Evolutionary conservation across 2,797 vertebrate genomes (phyloP), one percentile per base, ranked within the genome.

Genomic region (Anabas testudineus): DNA sequence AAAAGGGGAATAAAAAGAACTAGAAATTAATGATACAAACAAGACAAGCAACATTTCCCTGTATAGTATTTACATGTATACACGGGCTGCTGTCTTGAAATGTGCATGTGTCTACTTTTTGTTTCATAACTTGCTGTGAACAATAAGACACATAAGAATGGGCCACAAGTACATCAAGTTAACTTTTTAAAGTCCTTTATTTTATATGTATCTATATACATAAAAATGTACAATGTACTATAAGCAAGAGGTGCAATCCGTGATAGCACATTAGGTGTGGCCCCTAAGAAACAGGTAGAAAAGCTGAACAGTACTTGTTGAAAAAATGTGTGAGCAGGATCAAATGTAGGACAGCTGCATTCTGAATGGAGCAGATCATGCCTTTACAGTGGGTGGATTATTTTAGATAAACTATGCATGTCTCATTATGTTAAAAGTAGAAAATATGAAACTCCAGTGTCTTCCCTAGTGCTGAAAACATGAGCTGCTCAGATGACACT

Each of bases 191-290:
- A 71, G 67, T 41, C 48, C 66, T 91, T 92, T 91, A 88, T 86
- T 91, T 72, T 63, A 77, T 88, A 87, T 81, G 86, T 71, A 70
- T 86, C 85, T 91, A 91, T 92, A 83, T 91, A 92, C 91, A 92
- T 70, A 51, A 84, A 90, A 82, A 92, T 92, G 90, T 90, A 92
- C 90, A 92, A 81, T 82, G 78, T 74, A 86, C 82, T 86, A 63
- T 82, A 88, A 81, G 84, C 82, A 72, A 78, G 84, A 91, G 78
- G 80, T 90, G 90, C 84, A 89, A 84, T 90, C 79, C n/a, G 80
- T 83, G 57, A 78, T 72, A 79, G 80, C 71, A 84, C 52, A 71
- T 64, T 41, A 80, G 34, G 62, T 78, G 78, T 75, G 58, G 69
- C 68, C 74, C 64, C 74, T 76, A 77, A 74, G 65, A 82, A 75